These are phyloP conservation scores for Ellobium chinense DNA, from an alignment of 2,888 invertebrate species.

Conservation along the genomic window DNA sequence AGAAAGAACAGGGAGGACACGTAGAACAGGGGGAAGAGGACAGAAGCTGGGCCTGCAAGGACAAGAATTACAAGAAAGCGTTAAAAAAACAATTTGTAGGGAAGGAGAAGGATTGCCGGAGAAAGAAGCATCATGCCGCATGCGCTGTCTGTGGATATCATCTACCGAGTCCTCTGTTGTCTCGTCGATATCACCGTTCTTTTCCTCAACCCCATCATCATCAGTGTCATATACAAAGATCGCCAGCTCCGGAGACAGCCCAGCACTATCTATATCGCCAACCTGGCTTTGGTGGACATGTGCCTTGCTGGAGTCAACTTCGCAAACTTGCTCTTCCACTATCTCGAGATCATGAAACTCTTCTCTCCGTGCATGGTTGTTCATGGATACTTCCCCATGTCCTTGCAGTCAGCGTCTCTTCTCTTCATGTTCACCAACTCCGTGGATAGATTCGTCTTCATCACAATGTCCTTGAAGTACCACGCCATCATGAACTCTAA, in stretches of 20 bases:
- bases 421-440: conserved; percentile 31
- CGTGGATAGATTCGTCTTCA: conserved; percentile 29
- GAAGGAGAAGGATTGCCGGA: too few species aligned
- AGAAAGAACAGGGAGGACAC: too few species aligned
- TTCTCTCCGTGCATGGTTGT: background rate
- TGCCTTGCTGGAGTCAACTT: conserved; percentile 1
- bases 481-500: conserved; percentile 13
- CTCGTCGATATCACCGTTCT: background rate
- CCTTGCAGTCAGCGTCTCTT: background rate
- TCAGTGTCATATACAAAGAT: conserved; percentile 31
- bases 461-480: conserved; percentile 20
- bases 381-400: background rate
- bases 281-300: conserved; percentile 22
- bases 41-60: too few species aligned
- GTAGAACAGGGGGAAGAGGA: too few species aligned
- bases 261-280: conserved; percentile 25
- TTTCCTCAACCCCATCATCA: conserved; percentile 25
- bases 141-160: conserved; percentile 1
- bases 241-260: conserved; percentile 17
- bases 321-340: background rate
- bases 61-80: too few species aligned
- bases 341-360: background rate
- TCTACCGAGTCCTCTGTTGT: background rate
- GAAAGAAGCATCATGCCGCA: background rate
- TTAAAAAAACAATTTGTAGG: too few species aligned